Conservation (phyloP, 2,888 invertebrate genomes). For the Chloroclysta siterata region DNA sequence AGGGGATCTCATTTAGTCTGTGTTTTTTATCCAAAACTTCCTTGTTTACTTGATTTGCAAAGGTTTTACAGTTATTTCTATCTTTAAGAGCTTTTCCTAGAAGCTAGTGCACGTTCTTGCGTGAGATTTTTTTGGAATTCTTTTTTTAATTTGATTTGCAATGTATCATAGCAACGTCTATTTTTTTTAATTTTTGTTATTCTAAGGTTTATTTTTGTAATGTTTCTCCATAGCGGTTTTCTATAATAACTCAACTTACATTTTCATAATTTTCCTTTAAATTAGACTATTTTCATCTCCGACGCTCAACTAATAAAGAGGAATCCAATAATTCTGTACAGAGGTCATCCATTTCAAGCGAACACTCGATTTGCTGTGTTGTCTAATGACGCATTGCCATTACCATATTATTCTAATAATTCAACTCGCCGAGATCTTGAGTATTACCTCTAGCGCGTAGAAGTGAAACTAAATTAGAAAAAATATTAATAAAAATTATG, state of each 20-base stretch:
- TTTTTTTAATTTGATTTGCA: no score
- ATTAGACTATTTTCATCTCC: no score
- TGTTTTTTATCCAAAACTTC: conserved; percentile 47
- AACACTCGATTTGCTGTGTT: conserved; percentile 27
- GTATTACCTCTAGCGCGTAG: not conserved
- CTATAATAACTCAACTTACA: no score
- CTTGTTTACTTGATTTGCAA: conserved; percentile 46
- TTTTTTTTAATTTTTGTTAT: no score
- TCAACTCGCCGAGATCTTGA: conserved; percentile 5
- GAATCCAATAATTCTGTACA: conserved; percentile 8
- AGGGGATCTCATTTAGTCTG: conserved; percentile 47
- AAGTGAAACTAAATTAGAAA: conserved; percentile 12
- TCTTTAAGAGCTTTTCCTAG: not conserved
- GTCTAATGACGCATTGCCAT: conserved; percentile 23
- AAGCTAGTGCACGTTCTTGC: no score
- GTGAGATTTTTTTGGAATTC: no score
- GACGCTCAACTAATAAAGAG: no score
- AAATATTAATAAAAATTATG: no score
- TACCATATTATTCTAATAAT: conserved; percentile 32
- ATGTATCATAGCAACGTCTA: no score
- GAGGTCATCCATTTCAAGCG: conserved; percentile 17
- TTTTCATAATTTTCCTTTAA: no score
- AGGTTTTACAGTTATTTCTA: conserved; percentile 48
- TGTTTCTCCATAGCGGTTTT: no score
- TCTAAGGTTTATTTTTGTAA: no score